phyloP scores from a whole-genome alignment of 1,140 invertebrate genomes.

The Holcopasites calliopsidis region DNA sequence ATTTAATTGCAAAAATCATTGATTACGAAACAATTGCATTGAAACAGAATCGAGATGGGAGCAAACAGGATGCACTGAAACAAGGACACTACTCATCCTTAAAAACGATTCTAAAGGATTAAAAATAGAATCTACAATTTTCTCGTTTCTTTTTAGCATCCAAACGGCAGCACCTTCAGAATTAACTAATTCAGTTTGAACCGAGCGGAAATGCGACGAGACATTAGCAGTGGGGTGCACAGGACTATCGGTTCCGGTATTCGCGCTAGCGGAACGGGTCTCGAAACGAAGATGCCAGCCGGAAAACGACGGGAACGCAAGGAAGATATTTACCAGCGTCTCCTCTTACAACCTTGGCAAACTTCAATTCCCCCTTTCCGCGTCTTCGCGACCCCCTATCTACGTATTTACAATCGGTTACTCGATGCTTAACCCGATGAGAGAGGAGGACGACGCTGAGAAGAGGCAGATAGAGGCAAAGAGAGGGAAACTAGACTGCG shows the following conservation, averaged over 20 bases:
- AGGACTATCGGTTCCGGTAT: constrained; percentile 38
- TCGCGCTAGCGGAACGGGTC: constrained; percentile 30
- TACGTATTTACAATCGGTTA: constrained; percentile 69
- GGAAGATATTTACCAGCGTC: constrained; percentile 66
- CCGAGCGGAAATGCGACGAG: neutral
- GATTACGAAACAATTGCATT: too few species aligned
- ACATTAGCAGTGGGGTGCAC: neutral
- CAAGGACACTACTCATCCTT: too few species aligned
- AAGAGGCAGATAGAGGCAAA: neutral
- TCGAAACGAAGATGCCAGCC: constrained; percentile 39
- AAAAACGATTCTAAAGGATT: too few species aligned
- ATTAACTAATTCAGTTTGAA: constrained; percentile 12
- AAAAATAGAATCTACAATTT: too few species aligned
- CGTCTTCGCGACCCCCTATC: constrained; percentile 41
- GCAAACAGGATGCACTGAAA: too few species aligned
- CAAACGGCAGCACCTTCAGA: neutral
- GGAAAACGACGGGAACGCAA: constrained; percentile 43
- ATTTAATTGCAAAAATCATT: too few species aligned
- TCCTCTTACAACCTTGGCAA: constrained; percentile 66
- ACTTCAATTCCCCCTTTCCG: constrained; percentile 64
- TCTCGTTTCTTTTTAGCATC: neutral
- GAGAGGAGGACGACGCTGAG: constrained; percentile 27
- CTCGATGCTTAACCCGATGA: constrained; percentile 66
- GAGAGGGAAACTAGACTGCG: neutral
- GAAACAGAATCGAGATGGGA: too few species aligned